A percentile compares a stretch with the other conserved stretches of the same genome.
Conservation (phyloP, 2,797 vertebrate genomes). For the Epinephelus awoara region DNA sequence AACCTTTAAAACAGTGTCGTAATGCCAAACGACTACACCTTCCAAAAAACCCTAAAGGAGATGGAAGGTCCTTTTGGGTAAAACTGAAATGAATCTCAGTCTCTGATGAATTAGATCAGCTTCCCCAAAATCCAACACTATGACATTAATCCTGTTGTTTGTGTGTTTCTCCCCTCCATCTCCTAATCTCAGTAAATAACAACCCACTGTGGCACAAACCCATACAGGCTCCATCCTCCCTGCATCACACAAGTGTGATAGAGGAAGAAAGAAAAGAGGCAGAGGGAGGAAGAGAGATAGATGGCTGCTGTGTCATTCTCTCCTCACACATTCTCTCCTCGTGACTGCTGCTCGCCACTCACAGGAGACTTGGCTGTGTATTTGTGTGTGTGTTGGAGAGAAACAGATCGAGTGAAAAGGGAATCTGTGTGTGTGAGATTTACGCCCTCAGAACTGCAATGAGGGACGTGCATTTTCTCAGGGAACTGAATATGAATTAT, state of each 20-base stretch:
- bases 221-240: slow-evolving; percentile 16
- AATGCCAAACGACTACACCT: background rate
- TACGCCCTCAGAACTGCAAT: background rate
- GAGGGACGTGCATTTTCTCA: slow-evolving; percentile 10
- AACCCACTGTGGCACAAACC: slow-evolving; percentile 30
- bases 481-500: slow-evolving; percentile 4
- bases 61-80: slow-evolving; percentile 23
- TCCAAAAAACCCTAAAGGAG: slow-evolving; percentile 16
- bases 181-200: slow-evolving; percentile 62
- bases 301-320: slow-evolving; percentile 63
- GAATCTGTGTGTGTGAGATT: background rate
- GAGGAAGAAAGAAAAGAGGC: background rate
- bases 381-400: slow-evolving; percentile 10
- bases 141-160: slow-evolving; percentile 61
- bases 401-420: slow-evolving; percentile 11
- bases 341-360: slow-evolving; percentile 59
- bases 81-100: slow-evolving; percentile 31
- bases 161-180: slow-evolving; percentile 44
- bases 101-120: slow-evolving; percentile 48
- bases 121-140: slow-evolving; percentile 42
- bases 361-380: slow-evolving; percentile 15
- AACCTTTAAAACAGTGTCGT: background rate
- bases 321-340: slow-evolving; percentile 46
- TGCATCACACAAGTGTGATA: slow-evolving; percentile 3
- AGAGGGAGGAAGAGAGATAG: slow-evolving; percentile 30